These are phyloP conservation scores for Patiria pectinifera DNA, from an alignment of 53 echinoderm and acorn worm genomes.

Conservation along the genomic window DNA sequence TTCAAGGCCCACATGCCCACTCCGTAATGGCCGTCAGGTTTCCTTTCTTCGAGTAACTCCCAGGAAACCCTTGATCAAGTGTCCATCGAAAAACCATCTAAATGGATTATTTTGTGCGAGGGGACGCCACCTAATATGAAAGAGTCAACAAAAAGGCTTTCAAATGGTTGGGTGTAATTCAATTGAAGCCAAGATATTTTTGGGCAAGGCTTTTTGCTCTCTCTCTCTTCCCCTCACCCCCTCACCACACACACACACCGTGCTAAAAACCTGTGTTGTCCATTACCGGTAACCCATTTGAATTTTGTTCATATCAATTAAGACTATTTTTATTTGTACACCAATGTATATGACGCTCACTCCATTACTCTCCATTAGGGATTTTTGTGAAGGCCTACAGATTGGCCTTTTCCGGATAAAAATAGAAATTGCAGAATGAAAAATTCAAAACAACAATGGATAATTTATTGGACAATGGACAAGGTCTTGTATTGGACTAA, in stretches of 20 bases:
- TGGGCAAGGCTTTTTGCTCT: background rate
- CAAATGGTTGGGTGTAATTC: background rate
- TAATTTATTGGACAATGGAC: background rate
- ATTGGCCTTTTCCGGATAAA: background rate
- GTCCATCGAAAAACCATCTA: background rate
- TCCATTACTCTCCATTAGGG: background rate
- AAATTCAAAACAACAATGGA: background rate
- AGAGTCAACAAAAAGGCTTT: background rate
- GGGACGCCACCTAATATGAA: background rate
- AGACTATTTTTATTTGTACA: background rate
- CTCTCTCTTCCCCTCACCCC: too few species aligned
- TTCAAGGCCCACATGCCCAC: background rate
- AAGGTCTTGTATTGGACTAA: background rate
- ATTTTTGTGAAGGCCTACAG: background rate
- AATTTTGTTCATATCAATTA: background rate
- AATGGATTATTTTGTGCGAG: background rate
- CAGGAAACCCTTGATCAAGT: background rate
- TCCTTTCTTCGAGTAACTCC: background rate
- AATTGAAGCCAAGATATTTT: background rate
- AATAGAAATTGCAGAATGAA: background rate
- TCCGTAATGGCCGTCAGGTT: background rate
- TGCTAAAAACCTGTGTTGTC: background rate
- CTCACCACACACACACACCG: background rate
- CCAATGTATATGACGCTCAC: background rate
- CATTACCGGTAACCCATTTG: background rate